A percentile compares a stretch with the other conserved stretches of the same genome.
Evolutionary conservation across 2,888 invertebrate genomes (phyloP).

Genomic region (Ophion costatus): DNA sequence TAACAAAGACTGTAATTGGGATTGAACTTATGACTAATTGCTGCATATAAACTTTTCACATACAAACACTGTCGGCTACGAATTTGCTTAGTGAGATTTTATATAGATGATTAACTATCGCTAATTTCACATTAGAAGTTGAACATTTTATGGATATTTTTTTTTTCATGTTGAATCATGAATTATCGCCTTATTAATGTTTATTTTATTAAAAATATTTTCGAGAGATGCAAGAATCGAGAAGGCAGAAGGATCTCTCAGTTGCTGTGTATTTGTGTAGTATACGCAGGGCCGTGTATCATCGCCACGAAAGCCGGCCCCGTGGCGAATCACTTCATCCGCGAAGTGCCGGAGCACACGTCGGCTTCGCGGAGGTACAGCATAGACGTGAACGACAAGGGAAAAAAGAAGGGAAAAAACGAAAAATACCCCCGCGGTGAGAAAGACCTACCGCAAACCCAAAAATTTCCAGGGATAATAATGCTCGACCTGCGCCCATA

Average conservation of each 20-base stretch:
- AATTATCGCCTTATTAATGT: too few relatives aligned
- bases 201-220: not conserved
- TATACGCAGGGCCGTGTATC: conserved; percentile 19
- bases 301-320: conserved; percentile 52
- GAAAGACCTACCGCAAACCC: conserved; percentile 54
- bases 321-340: conserved; percentile 73
- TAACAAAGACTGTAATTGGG: too few relatives aligned
- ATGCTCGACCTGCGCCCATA: conserved; percentile 26
- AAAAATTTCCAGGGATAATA: conserved; percentile 49
- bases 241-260: not conserved
- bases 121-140: too few relatives aligned
- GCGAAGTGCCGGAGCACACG: conserved; percentile 60
- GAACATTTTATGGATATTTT: too few relatives aligned
- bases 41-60: too few relatives aligned
- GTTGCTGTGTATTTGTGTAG: conserved; percentile 14
- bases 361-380: conserved; percentile 10
- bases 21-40: too few relatives aligned
- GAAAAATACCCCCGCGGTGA: conserved; percentile 38
- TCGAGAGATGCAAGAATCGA: not conserved
- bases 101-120: too few relatives aligned
- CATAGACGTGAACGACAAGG: conserved; percentile 26
- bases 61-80: too few relatives aligned
- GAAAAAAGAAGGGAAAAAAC: conserved; percentile 18
- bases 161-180: too few relatives aligned
- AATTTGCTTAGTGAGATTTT: too few relatives aligned